Evolutionary conservation across 2,888 invertebrate species (phyloP).

Genomic region (Anarsia innoxiella): DNA sequence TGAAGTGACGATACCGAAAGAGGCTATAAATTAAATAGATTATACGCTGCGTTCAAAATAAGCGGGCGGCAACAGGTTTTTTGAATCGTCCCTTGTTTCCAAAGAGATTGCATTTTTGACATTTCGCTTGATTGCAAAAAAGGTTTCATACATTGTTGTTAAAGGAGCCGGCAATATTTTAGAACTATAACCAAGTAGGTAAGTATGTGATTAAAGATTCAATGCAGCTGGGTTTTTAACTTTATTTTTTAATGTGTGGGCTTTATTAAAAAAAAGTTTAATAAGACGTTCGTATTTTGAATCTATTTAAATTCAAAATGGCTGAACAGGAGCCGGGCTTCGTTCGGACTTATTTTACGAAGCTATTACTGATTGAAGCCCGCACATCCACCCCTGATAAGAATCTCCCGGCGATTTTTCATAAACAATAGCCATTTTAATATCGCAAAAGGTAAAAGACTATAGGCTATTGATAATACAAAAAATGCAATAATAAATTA

Average conservation of each 20-base stretch:
- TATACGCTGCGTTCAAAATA: conserved; percentile 29
- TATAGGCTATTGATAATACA: conserved; percentile 72
- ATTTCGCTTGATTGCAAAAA: conserved; percentile 21
- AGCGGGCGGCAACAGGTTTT: conserved; percentile 29
- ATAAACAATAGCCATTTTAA: conserved; percentile 74
- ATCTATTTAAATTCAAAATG: too few relatives aligned
- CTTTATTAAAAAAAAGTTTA: too few relatives aligned
- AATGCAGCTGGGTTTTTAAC: too few relatives aligned
- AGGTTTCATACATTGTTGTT: conserved; percentile 14
- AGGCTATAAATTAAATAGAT: conserved; percentile 45
- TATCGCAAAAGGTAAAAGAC: conserved; percentile 63
- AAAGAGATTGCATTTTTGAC: conserved; percentile 26
- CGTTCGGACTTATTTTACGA: conserved; percentile 30
- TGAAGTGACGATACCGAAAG: conserved; percentile 29
- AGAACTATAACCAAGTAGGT: background rate
- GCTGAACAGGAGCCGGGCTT: too few relatives aligned
- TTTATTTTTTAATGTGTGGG: too few relatives aligned
- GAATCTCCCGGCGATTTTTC: conserved; percentile 64
- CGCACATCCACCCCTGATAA: conserved; percentile 42
- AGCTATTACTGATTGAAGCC: conserved; percentile 38
- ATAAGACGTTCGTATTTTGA: too few relatives aligned
- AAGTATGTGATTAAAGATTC: too few relatives aligned
- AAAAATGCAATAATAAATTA: conserved; percentile 75
- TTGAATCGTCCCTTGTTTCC: conserved; percentile 26
- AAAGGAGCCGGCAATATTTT: background rate